These are phyloP conservation scores for Lethenteron reissneri DNA, from an alignment of 2,113 vertebrate species.

Conservation along the genomic window DNA sequence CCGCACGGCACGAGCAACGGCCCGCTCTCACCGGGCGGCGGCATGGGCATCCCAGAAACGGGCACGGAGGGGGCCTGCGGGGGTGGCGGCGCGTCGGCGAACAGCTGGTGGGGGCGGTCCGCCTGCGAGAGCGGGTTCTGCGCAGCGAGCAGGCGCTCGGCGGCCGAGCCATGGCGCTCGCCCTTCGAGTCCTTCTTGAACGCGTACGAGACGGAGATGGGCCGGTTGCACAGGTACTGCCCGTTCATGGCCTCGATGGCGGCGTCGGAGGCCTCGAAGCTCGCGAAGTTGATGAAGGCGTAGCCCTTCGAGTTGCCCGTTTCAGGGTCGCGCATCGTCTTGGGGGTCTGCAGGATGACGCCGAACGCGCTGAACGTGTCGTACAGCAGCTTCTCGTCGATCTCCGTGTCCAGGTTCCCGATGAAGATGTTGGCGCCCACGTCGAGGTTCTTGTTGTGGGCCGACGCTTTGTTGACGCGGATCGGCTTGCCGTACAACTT, in stretches of 20 bases:
- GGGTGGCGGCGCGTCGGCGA: slow-evolving; percentile 68
- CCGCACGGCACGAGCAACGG: neutral
- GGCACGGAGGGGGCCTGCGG: slow-evolving; percentile 39
- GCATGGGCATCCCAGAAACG: slow-evolving; percentile 41
- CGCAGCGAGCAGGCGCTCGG: slow-evolving; percentile 64
- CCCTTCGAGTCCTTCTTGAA: slow-evolving; percentile 97
- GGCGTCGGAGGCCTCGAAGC: slow-evolving; percentile 70
- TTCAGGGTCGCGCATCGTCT: slow-evolving; percentile 91
- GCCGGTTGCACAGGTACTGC: slow-evolving; percentile 81
- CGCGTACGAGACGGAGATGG: slow-evolving; percentile 85
- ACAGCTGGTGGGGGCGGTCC: slow-evolving; percentile 70
- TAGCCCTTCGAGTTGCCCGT: slow-evolving; percentile 93
- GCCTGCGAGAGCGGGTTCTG: slow-evolving; percentile 90
- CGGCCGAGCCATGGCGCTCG: slow-evolving; percentile 66
- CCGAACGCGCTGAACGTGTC: slow-evolving; percentile 94
- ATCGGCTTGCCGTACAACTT: slow-evolving; percentile 88
- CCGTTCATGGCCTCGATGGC: slow-evolving; percentile 95
- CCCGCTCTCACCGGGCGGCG: slow-evolving; percentile 41
- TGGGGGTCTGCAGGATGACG: slow-evolving; percentile 82
- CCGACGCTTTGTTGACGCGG: slow-evolving; percentile 76
- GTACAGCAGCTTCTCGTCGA: slow-evolving; percentile 83
- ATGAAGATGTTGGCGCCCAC: slow-evolving; percentile 96
- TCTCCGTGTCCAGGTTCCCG: slow-evolving; percentile 78
- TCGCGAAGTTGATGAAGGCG: slow-evolving; percentile 92
- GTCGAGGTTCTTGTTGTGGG: slow-evolving; percentile 93